Base-by-base conservation (phyloP, 2,888 invertebrate species). In the Zygothrica quintamaculata region DNA sequence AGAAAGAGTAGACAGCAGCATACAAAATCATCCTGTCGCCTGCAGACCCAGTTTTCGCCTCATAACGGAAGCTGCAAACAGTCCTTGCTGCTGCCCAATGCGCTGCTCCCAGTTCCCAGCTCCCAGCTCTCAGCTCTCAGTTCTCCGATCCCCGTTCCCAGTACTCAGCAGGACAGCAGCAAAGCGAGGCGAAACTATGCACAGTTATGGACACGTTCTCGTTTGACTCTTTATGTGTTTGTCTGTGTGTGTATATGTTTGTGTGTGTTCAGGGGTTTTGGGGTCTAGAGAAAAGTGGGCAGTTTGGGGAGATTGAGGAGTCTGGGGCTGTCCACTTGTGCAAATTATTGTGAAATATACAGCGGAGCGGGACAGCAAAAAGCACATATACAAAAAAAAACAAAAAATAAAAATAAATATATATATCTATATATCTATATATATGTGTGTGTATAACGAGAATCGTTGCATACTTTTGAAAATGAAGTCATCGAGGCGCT, bases 401-500 rank as follows among this genome's bases (percentile, higher is more conserved):
- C 59, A 65, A 53, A 53, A 52, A 68, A 59, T 53, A 65, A 58
- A 51, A 56, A 55, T 13, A 43, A 44, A 36, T 29, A 16, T 22
- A 22, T 5, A 22, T 5, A n/a, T 7, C 26, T 6, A 26, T 25
- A 31, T 18, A 39, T 11, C 2, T 22, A 5, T 22, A 22, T 22
- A 22, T 22, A 22, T 22, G 18, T 22, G 5, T 22, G 33, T 31
- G 5, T 22, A 5, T n/a, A 55, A 33, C 47, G 42, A 65, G 55
- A 71, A 70, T 34, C 80, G 77, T 73, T 74, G 79, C 80, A 79
- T 77, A 74, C 81, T 81, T 85, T 78, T 65, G 79, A 78, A 86
- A 88, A 89, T 88, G 81, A 85, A 88, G 88, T 88, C 86, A 88
- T 89, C 81, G 88, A 79, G 69, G 71, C 65, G 67, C 65, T 76